Base-by-base conservation (phyloP, 2,888 invertebrate species). In the Torymus aiolomorphi region DNA sequence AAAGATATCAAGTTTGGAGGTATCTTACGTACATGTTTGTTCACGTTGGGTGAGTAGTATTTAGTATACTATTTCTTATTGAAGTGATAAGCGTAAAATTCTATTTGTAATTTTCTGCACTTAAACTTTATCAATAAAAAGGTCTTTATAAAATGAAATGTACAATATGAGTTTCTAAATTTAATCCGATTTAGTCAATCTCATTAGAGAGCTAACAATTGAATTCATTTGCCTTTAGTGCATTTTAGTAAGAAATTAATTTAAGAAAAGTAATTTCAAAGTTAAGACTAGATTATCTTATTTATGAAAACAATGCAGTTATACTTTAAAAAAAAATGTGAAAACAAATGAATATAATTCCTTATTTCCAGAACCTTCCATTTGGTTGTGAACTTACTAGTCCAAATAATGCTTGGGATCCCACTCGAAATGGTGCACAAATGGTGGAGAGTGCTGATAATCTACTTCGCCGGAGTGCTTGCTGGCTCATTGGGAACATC, bases 341-440 rank as follows among this genome's bases (percentile, higher is more conserved):
- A 42, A 42, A 42, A 42, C 20, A 59, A 65, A 49, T 54, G 8
- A n/a, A 51, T 18, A 63, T 62, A 8, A 54, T 70, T 66, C 54
- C 13, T 42, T 42, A 8, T 24, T 80, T 88, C 31, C 92, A 97
- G 97, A 71, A 93, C 94, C 67, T 94, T 96, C 87, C 99, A 99
- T 90, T 92, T 99, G 56, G 91, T 96, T 82, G 96, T 97, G 87
- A 99, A 99, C 90, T 92, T 98, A 31, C 91, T 97, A 74, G 97
- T 98, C 81, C 98, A 99, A 90, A 92, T 99, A 80, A 93, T 98
- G 90, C 93, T 99, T 78, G 99, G 99, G 0, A 94, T 98, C 12
- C 98, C 98, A 0, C 91, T 99, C 81, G 99, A 99, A 91, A 95
- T 99, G 94, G 98, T 98, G 0, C 98, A 99, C 90, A 94, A 95